Percentiles rank a stretch among this genome's conserved stretches.
Conservation (phyloP, 2,113 vertebrate genomes). For the Puffinus mauretanicus region DNA sequence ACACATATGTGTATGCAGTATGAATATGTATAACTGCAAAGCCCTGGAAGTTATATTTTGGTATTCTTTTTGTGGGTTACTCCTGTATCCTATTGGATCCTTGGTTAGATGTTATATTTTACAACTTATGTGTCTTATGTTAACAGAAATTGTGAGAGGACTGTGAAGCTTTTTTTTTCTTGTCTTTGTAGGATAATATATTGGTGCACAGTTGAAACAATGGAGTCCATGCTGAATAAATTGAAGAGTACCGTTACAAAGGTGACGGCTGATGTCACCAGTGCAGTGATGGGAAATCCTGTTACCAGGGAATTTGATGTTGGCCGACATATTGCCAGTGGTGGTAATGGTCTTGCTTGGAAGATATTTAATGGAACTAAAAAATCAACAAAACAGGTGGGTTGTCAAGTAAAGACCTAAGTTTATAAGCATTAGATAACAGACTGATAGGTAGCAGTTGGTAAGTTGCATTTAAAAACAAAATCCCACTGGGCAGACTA, state of each 20-base stretch:
- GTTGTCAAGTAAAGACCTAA: background rate
- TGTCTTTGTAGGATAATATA: conserved; percentile 46
- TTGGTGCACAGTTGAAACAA: conserved; percentile 63
- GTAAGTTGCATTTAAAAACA: background rate
- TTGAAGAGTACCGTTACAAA: conserved; percentile 97
- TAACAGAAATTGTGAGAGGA: background rate
- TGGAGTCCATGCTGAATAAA: conserved; percentile 99
- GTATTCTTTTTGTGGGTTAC: background rate
- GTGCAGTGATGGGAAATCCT: conserved; percentile 97
- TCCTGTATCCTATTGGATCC: background rate
- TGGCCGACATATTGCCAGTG: conserved; percentile 93
- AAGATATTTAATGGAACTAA: conserved; percentile 98
- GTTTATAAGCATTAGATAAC: background rate
- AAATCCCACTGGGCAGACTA: background rate
- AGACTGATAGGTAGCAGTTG: background rate
- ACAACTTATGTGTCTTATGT: background rate
- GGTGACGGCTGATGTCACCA: conserved; percentile 97
- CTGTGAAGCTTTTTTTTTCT: background rate
- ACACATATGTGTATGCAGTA: background rate
- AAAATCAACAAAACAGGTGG: conserved; percentile 98
- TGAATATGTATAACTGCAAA: background rate
- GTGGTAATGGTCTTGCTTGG: conserved; percentile 92
- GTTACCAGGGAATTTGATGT: conserved; percentile 98
- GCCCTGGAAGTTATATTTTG: background rate
- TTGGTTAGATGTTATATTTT: background rate